phyloP scores from a whole-genome alignment of 2,888 invertebrate species.

The Megastigmus dorsalis region DNA sequence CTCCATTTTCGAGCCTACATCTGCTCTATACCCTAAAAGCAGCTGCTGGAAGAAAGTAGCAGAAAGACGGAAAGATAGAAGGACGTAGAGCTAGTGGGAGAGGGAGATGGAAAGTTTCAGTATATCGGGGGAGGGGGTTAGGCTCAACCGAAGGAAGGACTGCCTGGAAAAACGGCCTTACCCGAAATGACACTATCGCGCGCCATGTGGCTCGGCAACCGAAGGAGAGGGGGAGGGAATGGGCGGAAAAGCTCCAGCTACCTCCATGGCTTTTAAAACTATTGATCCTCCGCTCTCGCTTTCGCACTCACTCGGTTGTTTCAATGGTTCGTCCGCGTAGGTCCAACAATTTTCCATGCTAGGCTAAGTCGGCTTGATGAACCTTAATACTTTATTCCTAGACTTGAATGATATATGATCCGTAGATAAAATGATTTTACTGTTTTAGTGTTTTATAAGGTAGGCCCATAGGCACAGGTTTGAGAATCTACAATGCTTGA shows the following conservation, averaged over 20 bases:
- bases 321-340: no score
- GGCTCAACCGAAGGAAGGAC: no score
- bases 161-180: slow-evolving; percentile 11
- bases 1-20: neutral
- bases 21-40: slow-evolving; percentile 13
- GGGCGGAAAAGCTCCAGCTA: neutral
- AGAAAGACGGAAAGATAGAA: neutral
- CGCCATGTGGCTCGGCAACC: neutral
- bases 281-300: slow-evolving; percentile 24
- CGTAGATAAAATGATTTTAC: no score
- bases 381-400: no score
- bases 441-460: no score
- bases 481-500: no score
- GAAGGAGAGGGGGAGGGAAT: neutral
- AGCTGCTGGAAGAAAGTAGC: slow-evolving; percentile 22
- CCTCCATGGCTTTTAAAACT: slow-evolving; percentile 26
- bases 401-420: no score
- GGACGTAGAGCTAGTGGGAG: neutral
- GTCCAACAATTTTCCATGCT: no score
- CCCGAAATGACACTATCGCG: neutral
- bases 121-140: neutral
- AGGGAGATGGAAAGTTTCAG: neutral
- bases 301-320: neutral
- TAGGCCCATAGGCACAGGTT: no score
- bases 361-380: no score